Percentiles rank a stretch among this genome's conserved stretches.
phyloP scores from a whole-genome alignment of 2,113 vertebrate genomes.

The Ia io region DNA sequence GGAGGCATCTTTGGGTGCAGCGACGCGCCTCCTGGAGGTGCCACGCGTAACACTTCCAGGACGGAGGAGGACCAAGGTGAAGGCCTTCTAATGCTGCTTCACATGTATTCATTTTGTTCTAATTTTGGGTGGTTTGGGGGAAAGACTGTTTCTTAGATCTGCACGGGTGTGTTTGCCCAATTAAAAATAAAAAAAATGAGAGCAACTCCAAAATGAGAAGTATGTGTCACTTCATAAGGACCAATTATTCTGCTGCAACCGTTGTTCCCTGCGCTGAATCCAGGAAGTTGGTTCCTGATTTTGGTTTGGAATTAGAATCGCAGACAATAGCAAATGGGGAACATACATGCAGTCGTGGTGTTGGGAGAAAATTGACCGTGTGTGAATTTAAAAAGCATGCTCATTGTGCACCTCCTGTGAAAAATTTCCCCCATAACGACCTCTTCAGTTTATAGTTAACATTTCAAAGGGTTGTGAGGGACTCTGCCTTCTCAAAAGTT shows the following conservation, averaged over 20 bases:
- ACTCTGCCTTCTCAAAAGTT: slow-evolving; percentile 69
- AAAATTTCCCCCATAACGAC: slow-evolving; percentile 70
- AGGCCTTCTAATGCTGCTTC: background rate
- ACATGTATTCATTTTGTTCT: background rate
- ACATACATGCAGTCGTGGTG: background rate
- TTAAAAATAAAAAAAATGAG: slow-evolving; percentile 54
- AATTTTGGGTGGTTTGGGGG: background rate
- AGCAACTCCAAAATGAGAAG: slow-evolving; percentile 27
- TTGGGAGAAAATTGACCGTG: slow-evolving; percentile 65
- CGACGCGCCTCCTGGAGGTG: no score
- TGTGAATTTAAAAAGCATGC: slow-evolving; percentile 69
- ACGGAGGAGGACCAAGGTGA: background rate
- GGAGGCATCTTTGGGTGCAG: background rate
- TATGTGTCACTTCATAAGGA: slow-evolving; percentile 25
- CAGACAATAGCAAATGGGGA: slow-evolving; percentile 64
- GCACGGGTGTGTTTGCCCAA: slow-evolving; percentile 16
- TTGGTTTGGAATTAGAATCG: slow-evolving; percentile 71
- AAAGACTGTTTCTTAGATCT: background rate
- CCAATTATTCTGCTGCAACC: slow-evolving; percentile 43
- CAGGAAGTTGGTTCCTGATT: slow-evolving; percentile 61
- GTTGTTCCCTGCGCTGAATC: slow-evolving; percentile 59
- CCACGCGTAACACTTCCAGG: background rate
- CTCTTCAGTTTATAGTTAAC: slow-evolving; percentile 77
- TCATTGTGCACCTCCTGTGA: slow-evolving; percentile 67
- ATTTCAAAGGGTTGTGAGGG: slow-evolving; percentile 79